Percentiles rank a stretch among this genome's conserved stretches.
phyloP scores from a whole-genome alignment of 2,888 invertebrate genomes.

The Temnothorax ravouxi region DNA sequence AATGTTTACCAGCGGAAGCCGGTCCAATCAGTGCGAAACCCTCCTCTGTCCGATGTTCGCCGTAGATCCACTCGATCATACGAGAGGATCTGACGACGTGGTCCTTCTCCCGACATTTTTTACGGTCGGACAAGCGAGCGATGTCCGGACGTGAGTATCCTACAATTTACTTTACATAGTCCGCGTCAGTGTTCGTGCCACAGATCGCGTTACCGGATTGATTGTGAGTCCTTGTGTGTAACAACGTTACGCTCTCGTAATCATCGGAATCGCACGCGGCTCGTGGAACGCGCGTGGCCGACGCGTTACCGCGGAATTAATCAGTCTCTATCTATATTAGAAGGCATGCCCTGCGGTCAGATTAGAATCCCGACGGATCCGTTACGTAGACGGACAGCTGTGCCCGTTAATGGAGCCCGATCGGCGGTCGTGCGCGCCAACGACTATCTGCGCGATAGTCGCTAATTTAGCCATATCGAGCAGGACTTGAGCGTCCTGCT shows the following conservation, averaged over 20 bases:
- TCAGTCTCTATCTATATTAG: constrained; percentile 83
- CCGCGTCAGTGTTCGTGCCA: not conserved
- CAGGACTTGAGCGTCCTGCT: not conserved
- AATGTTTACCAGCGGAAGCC: constrained; percentile 69
- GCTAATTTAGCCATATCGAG: constrained; percentile 40
- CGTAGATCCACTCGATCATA: constrained; percentile 57
- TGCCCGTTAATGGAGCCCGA: constrained; percentile 72
- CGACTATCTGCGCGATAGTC: constrained; percentile 40
- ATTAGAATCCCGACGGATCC: constrained; percentile 81
- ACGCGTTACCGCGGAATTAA: constrained; percentile 81
- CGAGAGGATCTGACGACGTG: constrained; percentile 30
- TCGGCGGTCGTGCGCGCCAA: constrained; percentile 33
- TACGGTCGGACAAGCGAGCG: constrained; percentile 40
- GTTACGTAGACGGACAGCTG: constrained; percentile 62
- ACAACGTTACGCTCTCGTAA: constrained; percentile 75
- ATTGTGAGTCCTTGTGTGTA: constrained; percentile 60
- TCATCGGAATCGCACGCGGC: constrained; percentile 75
- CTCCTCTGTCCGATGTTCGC: constrained; percentile 47
- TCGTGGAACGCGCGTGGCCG: constrained; percentile 69
- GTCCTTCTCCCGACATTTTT: constrained; percentile 59
- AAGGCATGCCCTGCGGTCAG: constrained; percentile 82
- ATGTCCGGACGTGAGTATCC: constrained; percentile 61
- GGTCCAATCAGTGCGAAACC: constrained; percentile 65
- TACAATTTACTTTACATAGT: constrained; percentile 72
- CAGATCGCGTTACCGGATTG: constrained; percentile 20